These are phyloP conservation scores for Rostratula benghalensis DNA, from an alignment of 2,113 vertebrate genomes.

Conservation along the genomic window DNA sequence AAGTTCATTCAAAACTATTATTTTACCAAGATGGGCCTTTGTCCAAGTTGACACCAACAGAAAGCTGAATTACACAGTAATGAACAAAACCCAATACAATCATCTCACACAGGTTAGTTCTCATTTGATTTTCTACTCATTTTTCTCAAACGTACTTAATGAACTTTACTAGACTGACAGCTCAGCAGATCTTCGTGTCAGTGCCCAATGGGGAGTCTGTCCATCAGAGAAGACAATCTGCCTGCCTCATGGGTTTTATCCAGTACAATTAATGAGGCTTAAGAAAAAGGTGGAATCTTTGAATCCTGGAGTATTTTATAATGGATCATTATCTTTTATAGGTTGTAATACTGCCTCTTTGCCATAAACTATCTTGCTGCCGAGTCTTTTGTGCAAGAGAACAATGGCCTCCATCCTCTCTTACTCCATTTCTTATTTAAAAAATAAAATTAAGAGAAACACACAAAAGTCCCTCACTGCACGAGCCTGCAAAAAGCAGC, in stretches of 20 bases:
- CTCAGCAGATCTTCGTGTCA: neutral
- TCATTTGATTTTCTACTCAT: neutral
- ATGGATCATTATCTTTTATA: neutral
- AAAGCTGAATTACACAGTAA: neutral
- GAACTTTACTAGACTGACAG: neutral
- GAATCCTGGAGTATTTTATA: neutral
- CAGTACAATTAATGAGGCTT: neutral
- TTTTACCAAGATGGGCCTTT: neutral
- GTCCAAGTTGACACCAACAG: neutral
- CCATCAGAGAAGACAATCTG: neutral
- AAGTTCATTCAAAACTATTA: neutral
- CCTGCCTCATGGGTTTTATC: neutral
- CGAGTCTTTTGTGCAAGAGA: neutral
- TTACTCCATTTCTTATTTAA: neutral
- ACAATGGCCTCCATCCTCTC: neutral
- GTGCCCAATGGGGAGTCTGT: neutral
- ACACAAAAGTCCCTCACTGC: neutral
- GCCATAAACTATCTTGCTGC: neutral
- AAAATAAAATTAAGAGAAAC: neutral
- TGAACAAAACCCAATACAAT: neutral
- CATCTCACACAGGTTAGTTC: neutral
- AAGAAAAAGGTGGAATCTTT: neutral
- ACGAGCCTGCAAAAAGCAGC: neutral
- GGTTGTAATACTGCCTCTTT: neutral
- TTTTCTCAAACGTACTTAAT: neutral